Base-by-base conservation (phyloP, 1,140 invertebrate species). In the Macrostomum lignano region DNA sequence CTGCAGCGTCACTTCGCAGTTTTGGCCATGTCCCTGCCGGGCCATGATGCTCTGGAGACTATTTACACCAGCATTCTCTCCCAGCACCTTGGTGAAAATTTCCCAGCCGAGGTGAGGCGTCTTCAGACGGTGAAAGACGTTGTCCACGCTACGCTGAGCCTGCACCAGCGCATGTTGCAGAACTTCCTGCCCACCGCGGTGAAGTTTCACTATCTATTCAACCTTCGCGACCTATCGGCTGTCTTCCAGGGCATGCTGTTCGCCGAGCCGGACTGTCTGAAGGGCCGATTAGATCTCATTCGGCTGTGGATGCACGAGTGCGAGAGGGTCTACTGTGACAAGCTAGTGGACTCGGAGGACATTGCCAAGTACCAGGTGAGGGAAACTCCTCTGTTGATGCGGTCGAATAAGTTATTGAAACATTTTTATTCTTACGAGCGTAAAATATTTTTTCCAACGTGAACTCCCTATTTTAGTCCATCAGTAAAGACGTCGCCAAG, bases 141-240 rank as follows among this genome's bases (percentile, higher is more conserved):
- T 33, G 73, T 86, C 2, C 60, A 66, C 31, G 74, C 74, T 14
- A 70, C 78, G 0, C 63, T 88, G 19, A 66, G 69, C 21, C 48
- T 91, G 7, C 81, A 93, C 49, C 67, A 72, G 43, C 75, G 78
- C 57, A 70, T 74, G 2, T 64, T 69, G 7, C 68, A 74, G 55
- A 67, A 76, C 7, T 88, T 86, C 49, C 58, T 86, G 28, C 81
- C 81, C 3, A 91, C 81, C 17, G 81, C 82, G 3, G 70, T 79
- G 19, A 93, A 91, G 54, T 93, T 84, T 46, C 82, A 91, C 57
- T 93, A 93, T 44, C 71, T 88, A 37, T 93, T 91, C 51, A 93
- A 91, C 60, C 61, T 93, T 17, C 59, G 84, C 34, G 84, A 93
- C 49, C 64, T 93, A 21, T 84, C 79, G 2, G 88, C 84, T 54